phyloP scores from a whole-genome alignment of 2,113 vertebrate genomes.

The Pseudorectes ferrugineus region DNA sequence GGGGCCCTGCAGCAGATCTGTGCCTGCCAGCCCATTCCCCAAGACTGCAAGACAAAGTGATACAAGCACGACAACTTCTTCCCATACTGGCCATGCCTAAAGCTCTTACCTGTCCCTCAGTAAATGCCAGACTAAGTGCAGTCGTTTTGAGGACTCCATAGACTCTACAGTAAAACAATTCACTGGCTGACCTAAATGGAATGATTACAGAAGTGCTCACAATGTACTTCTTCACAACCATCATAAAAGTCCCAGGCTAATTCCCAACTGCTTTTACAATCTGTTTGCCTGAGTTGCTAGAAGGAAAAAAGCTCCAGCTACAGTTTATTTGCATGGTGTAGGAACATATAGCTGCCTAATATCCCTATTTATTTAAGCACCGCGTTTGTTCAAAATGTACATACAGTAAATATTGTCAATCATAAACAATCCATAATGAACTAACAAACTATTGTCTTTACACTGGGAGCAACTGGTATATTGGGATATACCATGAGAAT shows the following conservation, averaged over 20 bases:
- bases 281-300: neutral
- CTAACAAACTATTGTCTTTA: neutral
- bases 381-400: neutral
- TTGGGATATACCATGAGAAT: neutral
- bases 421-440: neutral
- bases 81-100: neutral
- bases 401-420: neutral
- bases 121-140: neutral
- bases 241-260: neutral
- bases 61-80: fast-evolving
- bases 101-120: neutral
- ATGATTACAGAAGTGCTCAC: neutral
- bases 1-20: neutral
- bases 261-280: neutral
- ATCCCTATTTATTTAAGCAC: neutral
- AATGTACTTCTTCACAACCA: neutral
- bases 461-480: neutral
- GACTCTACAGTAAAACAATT: neutral
- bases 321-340: neutral
- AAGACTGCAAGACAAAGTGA: neutral
- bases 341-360: neutral
- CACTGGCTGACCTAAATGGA: neutral
- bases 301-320: neutral
- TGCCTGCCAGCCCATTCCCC: neutral
- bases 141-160: neutral